These are phyloP conservation scores for Orchestia grillus DNA, from an alignment of 1,140 invertebrate species.

Conservation along the genomic window DNA sequence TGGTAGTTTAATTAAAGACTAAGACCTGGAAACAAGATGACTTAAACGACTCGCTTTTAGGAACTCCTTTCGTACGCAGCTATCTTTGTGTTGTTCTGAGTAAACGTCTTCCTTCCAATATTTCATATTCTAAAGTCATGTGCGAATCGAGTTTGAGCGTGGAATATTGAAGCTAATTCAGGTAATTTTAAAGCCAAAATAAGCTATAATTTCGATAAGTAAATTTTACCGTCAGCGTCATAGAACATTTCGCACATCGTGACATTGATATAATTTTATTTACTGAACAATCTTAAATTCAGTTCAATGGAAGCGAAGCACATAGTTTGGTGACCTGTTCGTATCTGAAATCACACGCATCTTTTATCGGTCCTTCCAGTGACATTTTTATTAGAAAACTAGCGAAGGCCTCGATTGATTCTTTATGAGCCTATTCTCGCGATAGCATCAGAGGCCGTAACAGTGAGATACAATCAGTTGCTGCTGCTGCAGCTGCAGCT, in stretches of 20 bases:
- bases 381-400: conserved; percentile 28
- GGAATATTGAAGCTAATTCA: neutral
- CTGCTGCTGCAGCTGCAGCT: neutral
- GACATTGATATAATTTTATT: neutral
- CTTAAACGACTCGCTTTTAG: no score
- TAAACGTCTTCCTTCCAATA: neutral
- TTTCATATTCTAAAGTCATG: neutral
- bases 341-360: conserved; percentile 25
- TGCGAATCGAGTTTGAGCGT: neutral
- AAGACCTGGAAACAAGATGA: no score
- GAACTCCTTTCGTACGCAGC: no score
- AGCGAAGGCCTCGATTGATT: neutral
- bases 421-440: neutral
- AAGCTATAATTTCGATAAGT: neutral
- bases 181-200: neutral
- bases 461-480: neutral
- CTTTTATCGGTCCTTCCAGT: conserved; percentile 14
- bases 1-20: no score
- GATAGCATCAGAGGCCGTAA: conserved; percentile 31
- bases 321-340: neutral
- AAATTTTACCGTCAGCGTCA: neutral
- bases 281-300: neutral
- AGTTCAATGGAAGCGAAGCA: neutral
- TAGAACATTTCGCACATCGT: neutral
- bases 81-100: no score